phyloP scores from a whole-genome alignment of 53 echinoderm and acorn worm species.

The Luidia sarsii region DNA sequence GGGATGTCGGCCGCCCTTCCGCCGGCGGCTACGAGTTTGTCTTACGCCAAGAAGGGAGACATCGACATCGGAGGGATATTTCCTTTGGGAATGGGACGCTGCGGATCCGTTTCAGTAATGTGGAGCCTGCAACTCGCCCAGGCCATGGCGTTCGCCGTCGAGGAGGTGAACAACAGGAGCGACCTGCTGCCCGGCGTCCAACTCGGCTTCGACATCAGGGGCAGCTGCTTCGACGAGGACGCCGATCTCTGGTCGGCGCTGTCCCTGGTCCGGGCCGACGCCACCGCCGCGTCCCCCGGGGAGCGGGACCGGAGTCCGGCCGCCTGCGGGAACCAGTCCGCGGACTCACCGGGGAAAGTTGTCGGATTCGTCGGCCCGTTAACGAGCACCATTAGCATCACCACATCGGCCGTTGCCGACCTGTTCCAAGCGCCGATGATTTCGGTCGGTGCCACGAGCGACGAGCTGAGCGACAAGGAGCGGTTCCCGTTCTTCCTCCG shows the following conservation, averaged over 20 bases:
- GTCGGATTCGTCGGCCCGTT: conserved; percentile 24
- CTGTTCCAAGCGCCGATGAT: conserved; percentile 16
- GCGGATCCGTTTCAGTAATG: conserved; percentile 16
- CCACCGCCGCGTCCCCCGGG: too few species aligned
- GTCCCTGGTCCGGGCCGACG: conserved; percentile 4
- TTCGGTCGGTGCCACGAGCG: conserved; percentile 15
- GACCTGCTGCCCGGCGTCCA: neutral
- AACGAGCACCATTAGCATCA: conserved; percentile 1
- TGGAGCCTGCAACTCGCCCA: conserved; percentile 22
- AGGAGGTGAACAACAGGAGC: conserved; percentile 19
- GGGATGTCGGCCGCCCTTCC: neutral
- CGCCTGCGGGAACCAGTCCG: neutral
- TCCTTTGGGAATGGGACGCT: conserved; percentile 1
- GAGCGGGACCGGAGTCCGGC: too few species aligned
- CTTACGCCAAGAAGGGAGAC: conserved; percentile 15
- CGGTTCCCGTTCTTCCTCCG: conserved; percentile 54
- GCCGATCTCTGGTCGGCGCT: conserved; percentile 21
- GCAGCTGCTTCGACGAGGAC: conserved; percentile 18
- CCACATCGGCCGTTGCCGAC: neutral
- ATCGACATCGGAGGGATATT: conserved; percentile 27
- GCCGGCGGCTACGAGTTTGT: too few species aligned
- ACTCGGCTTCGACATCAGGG: conserved; percentile 34
- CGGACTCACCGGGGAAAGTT: neutral
- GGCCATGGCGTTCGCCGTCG: conserved; percentile 28
- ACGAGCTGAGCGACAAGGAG: conserved; percentile 32